Conservation (phyloP, 2,797 vertebrate species). For the Brotogeris chrysoptera region DNA sequence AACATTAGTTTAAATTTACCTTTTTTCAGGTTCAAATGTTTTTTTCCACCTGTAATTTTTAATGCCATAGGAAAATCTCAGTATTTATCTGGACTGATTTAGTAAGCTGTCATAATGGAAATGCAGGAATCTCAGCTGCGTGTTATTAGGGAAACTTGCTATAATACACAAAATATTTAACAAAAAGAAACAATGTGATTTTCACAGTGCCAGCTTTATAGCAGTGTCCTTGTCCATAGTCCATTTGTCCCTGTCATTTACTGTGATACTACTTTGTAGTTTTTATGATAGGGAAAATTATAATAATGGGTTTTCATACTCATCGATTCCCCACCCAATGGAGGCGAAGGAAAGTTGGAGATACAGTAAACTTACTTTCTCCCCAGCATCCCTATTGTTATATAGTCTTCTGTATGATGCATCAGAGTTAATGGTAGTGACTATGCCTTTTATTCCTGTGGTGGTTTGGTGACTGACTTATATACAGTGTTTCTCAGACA, state of each 20-base stretch:
- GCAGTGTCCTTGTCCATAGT: not conserved
- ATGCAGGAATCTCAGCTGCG: not conserved
- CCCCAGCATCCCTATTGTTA: not conserved
- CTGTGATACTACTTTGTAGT: not conserved
- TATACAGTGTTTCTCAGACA: not conserved
- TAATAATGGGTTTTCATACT: not conserved
- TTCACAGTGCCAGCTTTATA: not conserved
- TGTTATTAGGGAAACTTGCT: not conserved
- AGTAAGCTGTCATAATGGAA: not conserved
- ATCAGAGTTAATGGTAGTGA: not conserved
- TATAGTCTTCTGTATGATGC: not conserved
- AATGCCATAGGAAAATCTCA: not conserved
- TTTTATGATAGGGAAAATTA: not conserved
- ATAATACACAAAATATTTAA: not conserved
- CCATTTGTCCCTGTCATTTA: not conserved
- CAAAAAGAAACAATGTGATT: not conserved
- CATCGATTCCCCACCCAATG: accelerated
- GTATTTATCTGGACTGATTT: not conserved
- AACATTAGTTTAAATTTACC: not conserved
- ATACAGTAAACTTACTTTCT: not conserved
- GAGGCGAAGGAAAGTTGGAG: not conserved
- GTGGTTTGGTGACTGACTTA: not conserved
- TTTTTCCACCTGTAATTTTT: not conserved
- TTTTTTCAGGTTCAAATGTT: not conserved
- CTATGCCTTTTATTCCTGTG: not conserved